Evolutionary conservation across 2,113 vertebrate genomes (phyloP).

Genomic region (Melanostigma gelatinosum): DNA sequence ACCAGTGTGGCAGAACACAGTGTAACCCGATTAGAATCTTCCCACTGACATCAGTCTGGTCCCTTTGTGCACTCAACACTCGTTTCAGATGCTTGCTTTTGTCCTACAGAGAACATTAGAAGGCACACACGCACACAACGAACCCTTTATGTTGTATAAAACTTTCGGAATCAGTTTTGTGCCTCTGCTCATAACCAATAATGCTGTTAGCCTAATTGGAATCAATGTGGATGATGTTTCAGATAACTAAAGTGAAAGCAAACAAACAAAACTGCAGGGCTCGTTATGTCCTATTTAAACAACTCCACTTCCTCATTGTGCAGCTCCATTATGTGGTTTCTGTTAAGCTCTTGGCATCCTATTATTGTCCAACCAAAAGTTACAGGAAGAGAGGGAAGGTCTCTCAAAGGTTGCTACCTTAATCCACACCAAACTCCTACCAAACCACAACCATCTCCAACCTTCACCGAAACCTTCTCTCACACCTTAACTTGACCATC

Average conservation of each 20-base stretch:
- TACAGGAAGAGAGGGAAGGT: neutral
- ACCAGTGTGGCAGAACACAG: neutral
- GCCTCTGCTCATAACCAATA: constrained; percentile 64
- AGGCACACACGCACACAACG: neutral
- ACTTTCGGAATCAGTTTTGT: constrained; percentile 4
- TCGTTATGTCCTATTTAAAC: constrained; percentile 34
- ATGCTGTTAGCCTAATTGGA: constrained; percentile 68
- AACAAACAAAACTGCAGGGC: constrained; percentile 51
- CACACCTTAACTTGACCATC: neutral
- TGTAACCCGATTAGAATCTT: neutral
- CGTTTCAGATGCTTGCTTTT: constrained; percentile 4
- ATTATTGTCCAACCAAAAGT: neutral
- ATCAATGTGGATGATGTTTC: constrained; percentile 70
- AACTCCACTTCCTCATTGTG: constrained; percentile 19
- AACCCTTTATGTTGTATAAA: constrained; percentile 6
- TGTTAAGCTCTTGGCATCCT: neutral
- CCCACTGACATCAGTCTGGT: neutral
- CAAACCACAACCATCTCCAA: neutral
- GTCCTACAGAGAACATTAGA: constrained; percentile 25
- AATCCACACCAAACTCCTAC: neutral
- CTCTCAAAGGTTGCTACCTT: neutral
- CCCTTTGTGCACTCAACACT: neutral
- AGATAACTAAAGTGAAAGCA: constrained; percentile 52
- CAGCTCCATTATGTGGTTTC: constrained; percentile 20
- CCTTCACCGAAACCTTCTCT: neutral